A percentile compares a stretch with the other conserved stretches of the same genome.
Conservation (phyloP, 2,888 invertebrate genomes). For the Scaptodrosophila latifasciaeformis region DNA sequence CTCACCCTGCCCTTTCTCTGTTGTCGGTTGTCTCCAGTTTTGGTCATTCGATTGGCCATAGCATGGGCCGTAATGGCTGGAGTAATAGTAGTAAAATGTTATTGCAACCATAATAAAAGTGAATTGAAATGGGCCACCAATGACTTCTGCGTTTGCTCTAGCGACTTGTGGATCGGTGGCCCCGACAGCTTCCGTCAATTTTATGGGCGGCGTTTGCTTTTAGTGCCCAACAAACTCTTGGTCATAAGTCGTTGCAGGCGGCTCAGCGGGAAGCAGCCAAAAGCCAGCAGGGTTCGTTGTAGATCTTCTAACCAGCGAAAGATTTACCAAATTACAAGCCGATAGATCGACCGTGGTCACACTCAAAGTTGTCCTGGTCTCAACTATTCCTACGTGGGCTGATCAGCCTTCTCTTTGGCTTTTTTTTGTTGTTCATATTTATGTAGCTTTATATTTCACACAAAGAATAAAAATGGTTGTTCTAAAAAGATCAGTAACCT, state of each 20-base stretch:
- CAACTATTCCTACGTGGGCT: no score
- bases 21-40: conserved; percentile 1
- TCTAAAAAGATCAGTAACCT: no score
- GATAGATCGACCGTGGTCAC: no score
- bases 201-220: conserved; percentile 28
- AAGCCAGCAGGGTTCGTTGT: conserved; percentile 7
- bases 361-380: no score
- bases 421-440: no score
- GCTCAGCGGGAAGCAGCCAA: conserved; percentile 44
- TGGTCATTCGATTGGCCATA: conserved; percentile 32
- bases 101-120: conserved; percentile 49
- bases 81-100: conserved; percentile 52
- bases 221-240: conserved; percentile 4
- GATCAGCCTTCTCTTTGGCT: no score
- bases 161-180: neutral
- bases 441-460: no score
- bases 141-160: conserved; percentile 5
- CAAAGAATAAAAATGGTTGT: no score
- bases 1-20: conserved; percentile 12
- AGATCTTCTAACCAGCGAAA: neutral
- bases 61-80: no score
- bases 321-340: no score
- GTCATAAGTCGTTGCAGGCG: conserved; percentile 21
- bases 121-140: conserved; percentile 51
- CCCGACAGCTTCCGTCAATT: conserved; percentile 57